Base-by-base conservation (phyloP, 2,797 vertebrate genomes). In the Apodemus agrarius region DNA sequence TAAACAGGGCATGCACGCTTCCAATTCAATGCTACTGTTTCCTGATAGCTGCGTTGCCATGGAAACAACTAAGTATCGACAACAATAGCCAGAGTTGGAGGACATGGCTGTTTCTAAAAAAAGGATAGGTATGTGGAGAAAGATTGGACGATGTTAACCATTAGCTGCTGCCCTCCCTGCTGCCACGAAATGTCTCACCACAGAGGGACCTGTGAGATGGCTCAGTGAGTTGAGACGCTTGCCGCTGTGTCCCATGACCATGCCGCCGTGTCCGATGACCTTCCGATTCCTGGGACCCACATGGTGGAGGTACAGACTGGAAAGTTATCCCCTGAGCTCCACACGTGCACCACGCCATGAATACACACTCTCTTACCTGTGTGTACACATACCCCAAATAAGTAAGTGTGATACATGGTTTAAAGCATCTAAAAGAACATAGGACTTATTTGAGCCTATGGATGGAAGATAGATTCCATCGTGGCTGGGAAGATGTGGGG, bases 51-150 rank as follows among this genome's bases (percentile, higher is more conserved):
- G 63, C 1, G 29, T 86, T 78, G 57, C 80, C 69, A 2, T 93
- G 91, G 89, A 69, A 96, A 96, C 95, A 37, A 46, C 67, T 49
- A 57, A 92, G 37, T 54, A 49, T 81, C 61, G 82, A 72, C 80
- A 52, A 59, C 46, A 61, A 72, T 78, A 82, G 63, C 65, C 37
- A 78, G 78, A 95, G 81, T 3, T 31, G 59, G 84, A 96, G 69
- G 74, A 49, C 76, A 59, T 2, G 22, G 1, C 24, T 2, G 72
- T 90, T 76, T 6, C 49, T 67, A 29, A 67, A 3, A 31, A 57
- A 82, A 85, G 67, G 21, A 69, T 63, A 40, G 16, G 54, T 1
- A 91, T 95, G 78, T 34, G 86, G 79, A 89, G 43, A 72, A 65
- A 59, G 52, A 79, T 2, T 3, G 43, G 72, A 81, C 74, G 69